Evolutionary conservation across 2,888 invertebrate genomes (phyloP).

Genomic region (Dorcus parallelipipedus): DNA sequence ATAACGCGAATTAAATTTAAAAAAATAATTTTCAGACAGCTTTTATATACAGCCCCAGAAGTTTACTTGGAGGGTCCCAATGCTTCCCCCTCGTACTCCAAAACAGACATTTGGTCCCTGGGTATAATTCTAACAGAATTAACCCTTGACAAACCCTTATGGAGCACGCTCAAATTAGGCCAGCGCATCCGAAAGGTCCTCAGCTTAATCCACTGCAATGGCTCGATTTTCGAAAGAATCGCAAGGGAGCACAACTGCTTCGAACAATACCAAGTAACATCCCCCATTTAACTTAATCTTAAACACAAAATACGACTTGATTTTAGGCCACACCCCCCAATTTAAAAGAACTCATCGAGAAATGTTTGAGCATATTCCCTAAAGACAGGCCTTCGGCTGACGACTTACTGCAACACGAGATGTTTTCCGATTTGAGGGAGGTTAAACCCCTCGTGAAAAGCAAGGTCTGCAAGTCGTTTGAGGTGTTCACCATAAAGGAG

Average conservation of each 20-base stretch:
- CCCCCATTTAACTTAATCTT: background rate
- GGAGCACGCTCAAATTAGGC: constrained; percentile 71
- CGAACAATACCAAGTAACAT: constrained; percentile 59
- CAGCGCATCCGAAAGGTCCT: constrained; percentile 73
- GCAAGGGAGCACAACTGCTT: constrained; percentile 74
- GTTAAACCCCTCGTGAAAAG: constrained; percentile 35
- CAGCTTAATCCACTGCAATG: constrained; percentile 62
- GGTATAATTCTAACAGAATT: constrained; percentile 88
- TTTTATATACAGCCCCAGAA: constrained; percentile 80
- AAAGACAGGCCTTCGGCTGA: constrained; percentile 59
- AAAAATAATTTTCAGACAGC: constrained; percentile 54
- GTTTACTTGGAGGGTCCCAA: constrained; percentile 64
- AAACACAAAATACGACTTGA: background rate
- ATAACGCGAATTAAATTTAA: too few relatives aligned
- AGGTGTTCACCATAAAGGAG: constrained; percentile 64
- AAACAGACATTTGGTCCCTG: constrained; percentile 90
- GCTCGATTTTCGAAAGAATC: constrained; percentile 65
- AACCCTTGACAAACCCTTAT: constrained; percentile 65
- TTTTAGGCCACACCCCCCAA: constrained; percentile 58
- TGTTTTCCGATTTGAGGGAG: constrained; percentile 51
- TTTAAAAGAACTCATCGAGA: constrained; percentile 62
- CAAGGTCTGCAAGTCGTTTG: constrained; percentile 39
- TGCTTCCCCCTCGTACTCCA: constrained; percentile 56
- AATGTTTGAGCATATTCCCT: constrained; percentile 68
- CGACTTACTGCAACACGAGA: constrained; percentile 55